Evolutionary conservation across 1,140 invertebrate species (phyloP), one percentile per base, ranked within the genome.

Genomic region (Micrasema minimum): DNA sequence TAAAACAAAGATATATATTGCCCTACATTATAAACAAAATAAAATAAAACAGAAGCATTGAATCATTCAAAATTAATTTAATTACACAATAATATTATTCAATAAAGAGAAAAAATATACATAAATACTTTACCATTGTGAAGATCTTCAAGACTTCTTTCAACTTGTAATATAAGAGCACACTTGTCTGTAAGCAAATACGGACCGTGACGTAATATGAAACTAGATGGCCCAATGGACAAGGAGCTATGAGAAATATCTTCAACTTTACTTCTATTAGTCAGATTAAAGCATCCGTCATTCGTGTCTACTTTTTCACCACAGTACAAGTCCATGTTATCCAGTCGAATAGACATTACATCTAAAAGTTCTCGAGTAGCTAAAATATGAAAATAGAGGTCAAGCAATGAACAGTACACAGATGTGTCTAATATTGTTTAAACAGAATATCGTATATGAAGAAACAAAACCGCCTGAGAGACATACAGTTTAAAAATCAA

Each of bases 101-200:
- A n/a, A n/a, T n/a, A n/a, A n/a, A n/a, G n/a, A 16, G 46, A 48
- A 48, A 43, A 43, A 43, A 5, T 31, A 31, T 2, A 31, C 26
- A 31, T 31, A 10, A 59, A 43, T 43, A 69, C 37, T 31, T n/a
- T 79, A 85, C 84, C 87, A 61, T 82, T 85, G 74, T 91, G 88
- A 75, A 85, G 88, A 16, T 90, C 77, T 70, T 93, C 91, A n/a
- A 96, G 80, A 83, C 96, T 97, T 46, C 93, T 85, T 79, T 95
- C 93, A 3, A 96, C 87, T 78, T 92, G 88, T 18, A 97, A 80
- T 48, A 91, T 89, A 23, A 97, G 80, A 66, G 91, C 87, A 77
- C 93, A 95, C 66, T 92, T 93, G 71, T 96, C 89, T 18, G 91
- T 90, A 0, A 97, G 83, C 9, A 96, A 81, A 2, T 89, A 89